phyloP scores from a whole-genome alignment of 2,888 invertebrate genomes.

The Helobdella robusta region DNA sequence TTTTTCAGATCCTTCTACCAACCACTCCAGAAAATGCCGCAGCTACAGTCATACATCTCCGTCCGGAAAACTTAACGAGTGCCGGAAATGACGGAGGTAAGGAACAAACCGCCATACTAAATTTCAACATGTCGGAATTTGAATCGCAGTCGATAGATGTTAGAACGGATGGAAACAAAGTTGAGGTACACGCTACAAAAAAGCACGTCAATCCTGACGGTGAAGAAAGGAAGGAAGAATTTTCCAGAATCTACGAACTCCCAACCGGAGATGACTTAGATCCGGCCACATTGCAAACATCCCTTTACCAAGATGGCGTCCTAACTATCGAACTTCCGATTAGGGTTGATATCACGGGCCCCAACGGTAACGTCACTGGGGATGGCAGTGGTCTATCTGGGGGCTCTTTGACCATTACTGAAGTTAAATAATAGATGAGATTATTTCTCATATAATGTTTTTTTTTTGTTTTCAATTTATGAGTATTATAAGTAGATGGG shows the following conservation, averaged over 20 bases:
- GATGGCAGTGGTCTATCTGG: no score
- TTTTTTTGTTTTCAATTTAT: no score
- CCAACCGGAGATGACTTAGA: constrained; percentile 29
- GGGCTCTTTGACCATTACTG: no score
- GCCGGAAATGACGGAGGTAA: constrained; percentile 23
- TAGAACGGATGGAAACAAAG: constrained; percentile 33
- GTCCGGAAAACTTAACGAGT: constrained; percentile 15
- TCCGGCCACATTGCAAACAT: constrained; percentile 31
- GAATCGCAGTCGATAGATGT: constrained; percentile 31
- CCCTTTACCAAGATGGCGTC: constrained; percentile 34
- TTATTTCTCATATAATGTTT: no score
- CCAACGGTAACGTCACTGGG: no score
- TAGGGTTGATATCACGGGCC: constrained; percentile 4
- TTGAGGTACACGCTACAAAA: constrained; percentile 33
- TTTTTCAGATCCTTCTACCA: constrained; percentile 1
- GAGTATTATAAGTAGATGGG: no score
- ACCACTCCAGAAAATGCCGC: not conserved
- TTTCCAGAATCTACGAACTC: constrained; percentile 33
- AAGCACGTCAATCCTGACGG: constrained; percentile 27
- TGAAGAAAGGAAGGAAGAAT: constrained; percentile 31
- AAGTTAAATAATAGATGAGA: no score
- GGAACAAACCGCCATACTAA: constrained; percentile 28
- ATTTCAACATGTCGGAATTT: constrained; percentile 33
- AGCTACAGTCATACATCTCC: not conserved
- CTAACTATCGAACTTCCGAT: constrained; percentile 33